These are phyloP conservation scores for Exephanes ischioxanthus DNA, from an alignment of 2,888 invertebrate species.

Conservation along the genomic window DNA sequence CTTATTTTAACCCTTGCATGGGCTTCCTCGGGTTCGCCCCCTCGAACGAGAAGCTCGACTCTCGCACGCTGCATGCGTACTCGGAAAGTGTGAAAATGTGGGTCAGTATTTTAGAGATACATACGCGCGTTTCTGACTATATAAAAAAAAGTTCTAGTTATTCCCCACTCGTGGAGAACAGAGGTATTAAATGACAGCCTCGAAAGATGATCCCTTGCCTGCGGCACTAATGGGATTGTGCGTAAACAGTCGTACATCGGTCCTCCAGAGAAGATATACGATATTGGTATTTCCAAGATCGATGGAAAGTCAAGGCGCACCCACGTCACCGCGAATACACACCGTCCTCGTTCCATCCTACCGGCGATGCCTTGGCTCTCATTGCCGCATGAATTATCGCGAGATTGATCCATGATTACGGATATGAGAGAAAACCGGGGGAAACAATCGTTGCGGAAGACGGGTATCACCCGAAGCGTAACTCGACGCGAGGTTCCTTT, in stretches of 20 bases:
- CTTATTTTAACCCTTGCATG: not conserved
- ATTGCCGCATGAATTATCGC: constrained; percentile 9
- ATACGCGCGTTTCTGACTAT: not conserved
- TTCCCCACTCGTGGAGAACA: not conserved
- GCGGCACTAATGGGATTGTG: not conserved
- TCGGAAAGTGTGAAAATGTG: constrained; percentile 59
- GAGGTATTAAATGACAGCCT: not conserved
- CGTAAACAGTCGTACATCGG: not conserved
- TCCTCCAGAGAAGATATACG: constrained; percentile 41
- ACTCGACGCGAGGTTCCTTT: not conserved
- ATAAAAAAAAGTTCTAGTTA: constrained; percentile 1
- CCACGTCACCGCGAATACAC: constrained; percentile 18
- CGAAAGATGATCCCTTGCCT: not conserved
- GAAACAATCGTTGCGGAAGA: constrained; percentile 9
- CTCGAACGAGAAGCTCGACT: not conserved
- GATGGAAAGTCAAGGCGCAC: constrained; percentile 46
- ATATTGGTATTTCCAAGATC: constrained; percentile 16
- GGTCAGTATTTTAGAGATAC: constrained; percentile 61
- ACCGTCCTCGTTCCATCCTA: constrained; percentile 12
- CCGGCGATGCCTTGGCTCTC: not conserved
- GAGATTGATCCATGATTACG: constrained; percentile 11
- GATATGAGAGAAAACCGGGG: not conserved
- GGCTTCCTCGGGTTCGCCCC: not conserved
- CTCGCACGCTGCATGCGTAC: not conserved
- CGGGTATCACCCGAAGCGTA: not conserved